Base-by-base conservation (phyloP, 2,113 vertebrate genomes). In the Cryptoleucopteryx plumbea region DNA sequence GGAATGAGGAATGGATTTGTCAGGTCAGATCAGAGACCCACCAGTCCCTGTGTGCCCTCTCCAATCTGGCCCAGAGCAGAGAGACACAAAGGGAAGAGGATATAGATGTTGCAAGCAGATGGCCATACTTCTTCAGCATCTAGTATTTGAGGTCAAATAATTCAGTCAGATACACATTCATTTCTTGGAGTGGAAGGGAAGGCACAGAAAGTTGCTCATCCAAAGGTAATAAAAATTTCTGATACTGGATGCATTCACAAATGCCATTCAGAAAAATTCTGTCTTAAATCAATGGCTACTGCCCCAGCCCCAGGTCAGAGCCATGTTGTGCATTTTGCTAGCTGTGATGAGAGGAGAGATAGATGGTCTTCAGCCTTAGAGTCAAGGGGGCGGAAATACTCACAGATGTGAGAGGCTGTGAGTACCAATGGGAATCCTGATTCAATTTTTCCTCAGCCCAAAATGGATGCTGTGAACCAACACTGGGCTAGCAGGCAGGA, bases 81-180 rank as follows among this genome's bases (percentile, higher is more conserved):
- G 0, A 0, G 47, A 50, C 13, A n/a, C 1, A 2, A 59, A 77
- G 27, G n/a, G 56, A 65, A 82, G 47, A 68, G 26, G 34, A 58
- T 34, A 53, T 8, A 63, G 75, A 65, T 6, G 2, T 52, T 85
- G 14, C 12, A 75, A 67, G 43, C 34, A 74, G 29, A 29, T 32
- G 11, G 13, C 18, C 21, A 1, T 53, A 56, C 8, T 63, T 81
- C 22, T 45, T 84, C 83, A 86, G 34, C 66, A 70, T 43, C 43
- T 78, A 58, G 16, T 73, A 32, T 42, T 32, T 70, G 32, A 70
- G 32, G 55, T 56, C 11, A 83, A 65, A 43, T 52, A 43, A 73
- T 40, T 75, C 16, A 14, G 13, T 62, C 53, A 83, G 25, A n/a
- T 42, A 21, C 2, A 8, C 17, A 36, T 45, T 74, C 1, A 45